Percentiles rank a stretch among this genome's conserved stretches.
phyloP scores from a whole-genome alignment of 2,797 vertebrate species.

The Philypnodon macrostomus region DNA sequence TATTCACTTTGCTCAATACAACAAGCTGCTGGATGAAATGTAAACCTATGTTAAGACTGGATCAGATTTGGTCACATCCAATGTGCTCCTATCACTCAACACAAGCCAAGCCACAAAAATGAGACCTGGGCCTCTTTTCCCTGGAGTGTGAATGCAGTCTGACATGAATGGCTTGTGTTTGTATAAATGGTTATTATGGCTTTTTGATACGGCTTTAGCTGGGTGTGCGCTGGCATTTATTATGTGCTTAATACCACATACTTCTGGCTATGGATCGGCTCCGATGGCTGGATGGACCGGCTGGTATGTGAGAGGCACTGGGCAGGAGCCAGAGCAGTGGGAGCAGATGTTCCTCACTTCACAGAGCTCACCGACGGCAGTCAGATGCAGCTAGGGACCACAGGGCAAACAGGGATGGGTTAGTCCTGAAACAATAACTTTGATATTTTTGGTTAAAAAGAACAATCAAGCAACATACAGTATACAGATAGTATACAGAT shows the following conservation, averaged over 20 bases:
- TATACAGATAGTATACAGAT: too few relatives aligned
- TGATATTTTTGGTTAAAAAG: too few relatives aligned
- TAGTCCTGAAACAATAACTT: too few relatives aligned
- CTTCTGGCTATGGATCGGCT: conserved; percentile 4
- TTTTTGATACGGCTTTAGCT: conserved; percentile 1
- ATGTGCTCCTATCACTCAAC: neutral
- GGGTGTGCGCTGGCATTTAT: conserved; percentile 2
- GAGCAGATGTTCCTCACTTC: neutral
- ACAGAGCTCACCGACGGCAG: neutral
- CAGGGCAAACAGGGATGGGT: neutral
- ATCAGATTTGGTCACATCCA: neutral
- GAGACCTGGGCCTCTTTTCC: neutral
- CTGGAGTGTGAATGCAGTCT: neutral
- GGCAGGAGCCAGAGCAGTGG: neutral
- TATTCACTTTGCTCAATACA: neutral
- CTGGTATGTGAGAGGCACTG: conserved; percentile 2
- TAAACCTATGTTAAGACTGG: neutral
- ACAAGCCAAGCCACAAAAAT: conserved; percentile 4
- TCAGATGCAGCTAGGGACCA: neutral
- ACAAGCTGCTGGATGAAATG: neutral
- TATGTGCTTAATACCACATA: conserved; percentile 8
- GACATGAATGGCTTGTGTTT: neutral
- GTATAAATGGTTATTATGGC: conserved; percentile 4
- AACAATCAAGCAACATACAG: too few relatives aligned
- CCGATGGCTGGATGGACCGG: neutral